Evolutionary conservation across 2,113 vertebrate genomes (phyloP), one percentile per base, ranked within the genome.

Genomic region (Coturnix japonica): DNA sequence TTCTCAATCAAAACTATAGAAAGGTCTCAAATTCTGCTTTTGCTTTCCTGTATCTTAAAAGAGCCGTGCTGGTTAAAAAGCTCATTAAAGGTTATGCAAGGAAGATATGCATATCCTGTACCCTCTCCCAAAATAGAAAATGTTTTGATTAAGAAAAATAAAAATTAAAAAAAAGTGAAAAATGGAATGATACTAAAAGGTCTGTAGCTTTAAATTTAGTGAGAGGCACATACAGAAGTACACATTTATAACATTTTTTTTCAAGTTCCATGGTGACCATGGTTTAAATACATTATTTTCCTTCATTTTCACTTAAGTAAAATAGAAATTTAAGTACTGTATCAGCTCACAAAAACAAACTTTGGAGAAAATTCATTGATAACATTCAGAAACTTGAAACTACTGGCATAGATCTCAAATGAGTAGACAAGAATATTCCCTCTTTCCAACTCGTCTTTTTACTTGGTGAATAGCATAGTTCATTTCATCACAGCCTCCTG

Each of bases 161-260:
- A 85, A 19, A 6, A 75, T 26, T 80, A 80, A 41, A 41, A 41
- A 41, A 13, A 41, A 41, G 39, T 41, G 12, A 41, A 41, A 56
- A 16, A 54, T 80, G 10, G 44, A 73, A 59, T 43, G 39, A 51
- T 85, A 54, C 35, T 47, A 69, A 82, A 76, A 57, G 22, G 15
- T 57, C n/a, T 13, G 44, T 73, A 44, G 37, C 47, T 85, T 91
- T 54, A 94, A 73, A 79, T 82, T 93, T 87, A 79, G 39, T 64
- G 39, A 79, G 31, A 28, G 37, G 39, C 25, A 12, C 25, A 19
- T 28, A 28, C 18, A 39, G 23, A 39, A 75, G 30, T 75, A 69
- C 7, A 33, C 59, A 78, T n/a, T 79, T 87, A 35, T 13, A 87
- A 49, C 10, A 61, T 6, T 3, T 6, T 3, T 6, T 78, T 54